These are phyloP conservation scores for Rhabditoides inermis DNA, from an alignment of 2,888 invertebrate species.

Conservation along the genomic window DNA sequence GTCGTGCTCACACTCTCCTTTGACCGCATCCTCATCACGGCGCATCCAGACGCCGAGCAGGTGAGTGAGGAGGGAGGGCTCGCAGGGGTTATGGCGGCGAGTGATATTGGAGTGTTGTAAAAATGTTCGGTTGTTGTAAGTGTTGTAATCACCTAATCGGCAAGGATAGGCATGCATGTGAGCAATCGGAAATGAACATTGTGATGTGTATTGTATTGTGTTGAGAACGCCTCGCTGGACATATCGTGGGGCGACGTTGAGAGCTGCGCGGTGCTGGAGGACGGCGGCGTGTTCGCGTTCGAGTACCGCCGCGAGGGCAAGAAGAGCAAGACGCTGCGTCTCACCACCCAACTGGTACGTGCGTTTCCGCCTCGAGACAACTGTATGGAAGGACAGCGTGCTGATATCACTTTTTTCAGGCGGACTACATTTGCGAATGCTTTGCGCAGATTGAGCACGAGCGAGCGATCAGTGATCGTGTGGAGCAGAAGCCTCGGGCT, in stretches of 20 bases:
- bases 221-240: no score
- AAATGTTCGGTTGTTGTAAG: no score
- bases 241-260: no score
- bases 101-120: no score
- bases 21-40: slow-evolving; percentile 55
- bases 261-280: slow-evolving; percentile 82
- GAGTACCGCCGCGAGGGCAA: slow-evolving; percentile 75
- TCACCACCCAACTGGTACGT: slow-evolving; percentile 78
- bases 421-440: slow-evolving; percentile 80
- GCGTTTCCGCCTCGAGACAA: not conserved
- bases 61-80: no score
- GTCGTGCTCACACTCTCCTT: slow-evolving; percentile 69
- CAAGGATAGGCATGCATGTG: no score
- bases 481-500: not conserved
- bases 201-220: no score
- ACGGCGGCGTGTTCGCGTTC: slow-evolving; percentile 80
- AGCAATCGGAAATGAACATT: no score
- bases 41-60: not conserved
- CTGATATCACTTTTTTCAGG: slow-evolving; percentile 60
- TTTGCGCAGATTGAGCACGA: slow-evolving; percentile 60
- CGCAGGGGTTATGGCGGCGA: no score
- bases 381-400: not conserved
- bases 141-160: no score
- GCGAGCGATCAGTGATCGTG: slow-evolving; percentile 8
- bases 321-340: slow-evolving; percentile 74